Base-by-base conservation (phyloP, 2,113 vertebrate genomes). In the Hippocampus barbouri region DNA sequence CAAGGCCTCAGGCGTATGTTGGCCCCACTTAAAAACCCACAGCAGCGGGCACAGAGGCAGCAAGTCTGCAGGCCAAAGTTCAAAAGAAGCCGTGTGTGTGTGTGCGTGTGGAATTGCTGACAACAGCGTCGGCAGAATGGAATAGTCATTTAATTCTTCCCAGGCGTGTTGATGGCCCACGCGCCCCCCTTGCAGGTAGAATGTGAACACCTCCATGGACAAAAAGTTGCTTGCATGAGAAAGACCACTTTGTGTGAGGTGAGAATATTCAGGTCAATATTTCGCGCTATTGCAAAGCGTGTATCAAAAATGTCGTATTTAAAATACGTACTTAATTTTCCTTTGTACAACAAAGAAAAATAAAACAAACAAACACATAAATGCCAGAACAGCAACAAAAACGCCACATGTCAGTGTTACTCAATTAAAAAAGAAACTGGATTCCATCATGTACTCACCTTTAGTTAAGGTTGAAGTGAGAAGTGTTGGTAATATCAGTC, bases 371-470 rank as follows among this genome's bases (percentile, higher is more conserved):
- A 63, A 41, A 41, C 5, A 40, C n/a, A 21, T 40, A 12, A 61
- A 34, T 11, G 15, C 2, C 15, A 56, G 20, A 38, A 72, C 66
- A 61, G 8, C 2, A 41, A 10, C 0, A 16, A 34, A 34, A 34
- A 23, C 30, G 30, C 30, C 30, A 4, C 30, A 34, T 3, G 30
- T 34, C 3, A 34, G 30, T 34, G 30, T 34, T 34, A 34, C 3
- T 34, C 30, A 34, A 34, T 4, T 34, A 34, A 34, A 34, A 43
- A 0, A 68, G 4, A 51, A 18, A 51, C 8, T 10, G 61, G 47
- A 51, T 38, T n/a, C 60, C n/a, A 23, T 12, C 20, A 64, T 66
- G 69, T 72, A 81, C 89, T 91, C 64, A 91, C 89, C 83, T 16
- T 77, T 20, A 49, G 77, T 73, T 72, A 25, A 62, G 70, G 61